phyloP scores from a whole-genome alignment of 2,797 vertebrate genomes.

The Diplodus puntazzo region DNA sequence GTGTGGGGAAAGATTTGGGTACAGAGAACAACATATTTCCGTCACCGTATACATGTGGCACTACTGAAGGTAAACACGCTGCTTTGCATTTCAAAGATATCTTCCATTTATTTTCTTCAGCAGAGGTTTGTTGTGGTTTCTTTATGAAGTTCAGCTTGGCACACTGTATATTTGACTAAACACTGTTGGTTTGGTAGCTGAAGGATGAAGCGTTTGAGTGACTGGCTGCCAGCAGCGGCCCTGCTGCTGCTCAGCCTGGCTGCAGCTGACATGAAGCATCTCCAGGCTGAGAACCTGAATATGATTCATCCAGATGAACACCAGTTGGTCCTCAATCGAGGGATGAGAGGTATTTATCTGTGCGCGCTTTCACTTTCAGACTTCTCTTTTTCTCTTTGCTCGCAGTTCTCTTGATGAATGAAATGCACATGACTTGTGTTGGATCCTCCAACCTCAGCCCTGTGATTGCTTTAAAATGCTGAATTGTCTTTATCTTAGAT shows the following conservation, averaged over 20 bases:
- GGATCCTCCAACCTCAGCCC: background rate
- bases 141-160: background rate
- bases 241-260: conserved; percentile 63
- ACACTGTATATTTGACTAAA: conserved; percentile 3
- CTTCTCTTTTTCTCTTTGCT: background rate
- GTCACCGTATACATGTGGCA: conserved; percentile 15
- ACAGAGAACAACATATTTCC: conserved; percentile 16
- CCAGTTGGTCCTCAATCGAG: conserved; percentile 81
- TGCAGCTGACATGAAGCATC: conserved; percentile 66
- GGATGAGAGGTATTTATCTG: conserved; percentile 83
- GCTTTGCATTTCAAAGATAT: background rate
- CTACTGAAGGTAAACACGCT: conserved; percentile 52
- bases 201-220: conserved; percentile 69
- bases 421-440: background rate
- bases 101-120: background rate
- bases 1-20: conserved; percentile 3
- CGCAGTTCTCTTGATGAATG: background rate
- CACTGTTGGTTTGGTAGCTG: conserved; percentile 20
- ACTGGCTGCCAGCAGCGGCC: conserved; percentile 57
- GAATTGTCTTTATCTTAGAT: conserved; percentile 31
- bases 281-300: conserved; percentile 83
- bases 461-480: conserved; percentile 29
- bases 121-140: background rate
- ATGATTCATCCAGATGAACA: conserved; percentile 83
- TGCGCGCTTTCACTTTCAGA: conserved; percentile 31